These are phyloP conservation scores for Formica exsecta DNA, from an alignment of 1,140 invertebrate species.

Conservation along the genomic window DNA sequence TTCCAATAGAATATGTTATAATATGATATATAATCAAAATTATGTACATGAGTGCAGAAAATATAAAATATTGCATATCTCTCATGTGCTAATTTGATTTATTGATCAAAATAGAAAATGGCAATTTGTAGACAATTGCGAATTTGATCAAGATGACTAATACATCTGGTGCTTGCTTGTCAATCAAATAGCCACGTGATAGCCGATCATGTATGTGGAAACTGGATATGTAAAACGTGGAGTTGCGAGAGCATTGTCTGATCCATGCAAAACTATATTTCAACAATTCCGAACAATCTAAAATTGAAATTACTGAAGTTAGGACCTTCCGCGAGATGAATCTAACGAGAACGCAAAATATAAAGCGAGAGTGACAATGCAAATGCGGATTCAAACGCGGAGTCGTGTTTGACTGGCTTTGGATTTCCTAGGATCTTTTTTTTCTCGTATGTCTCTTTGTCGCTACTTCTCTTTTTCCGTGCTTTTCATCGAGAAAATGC, in stretches of 20 bases:
- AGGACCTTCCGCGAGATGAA: constrained; percentile 68
- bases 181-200: constrained; percentile 23
- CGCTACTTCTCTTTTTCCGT: background rate
- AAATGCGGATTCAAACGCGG: constrained; percentile 44
- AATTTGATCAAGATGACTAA: constrained; percentile 41
- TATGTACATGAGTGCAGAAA: background rate
- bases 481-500: constrained; percentile 2
- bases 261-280: constrained; percentile 62
- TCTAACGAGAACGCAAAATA: constrained; percentile 47
- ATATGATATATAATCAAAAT: background rate
- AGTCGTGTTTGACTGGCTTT: constrained; percentile 51
- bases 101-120: background rate
- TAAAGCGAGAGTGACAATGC: constrained; percentile 48
- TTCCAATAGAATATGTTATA: background rate
- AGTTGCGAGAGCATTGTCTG: constrained; percentile 56
- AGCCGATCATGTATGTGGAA: constrained; percentile 56
- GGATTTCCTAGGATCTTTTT: constrained; percentile 35
- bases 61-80: background rate
- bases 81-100: background rate
- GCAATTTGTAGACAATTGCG: background rate
- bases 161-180: constrained; percentile 1
- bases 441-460: background rate
- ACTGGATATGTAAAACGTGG: constrained; percentile 64
- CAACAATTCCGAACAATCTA: constrained; percentile 67
- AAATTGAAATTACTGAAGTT: constrained; percentile 80